These are phyloP conservation scores for Zosterops japonicus DNA, from an alignment of 2,113 vertebrate species.

Conservation along the genomic window DNA sequence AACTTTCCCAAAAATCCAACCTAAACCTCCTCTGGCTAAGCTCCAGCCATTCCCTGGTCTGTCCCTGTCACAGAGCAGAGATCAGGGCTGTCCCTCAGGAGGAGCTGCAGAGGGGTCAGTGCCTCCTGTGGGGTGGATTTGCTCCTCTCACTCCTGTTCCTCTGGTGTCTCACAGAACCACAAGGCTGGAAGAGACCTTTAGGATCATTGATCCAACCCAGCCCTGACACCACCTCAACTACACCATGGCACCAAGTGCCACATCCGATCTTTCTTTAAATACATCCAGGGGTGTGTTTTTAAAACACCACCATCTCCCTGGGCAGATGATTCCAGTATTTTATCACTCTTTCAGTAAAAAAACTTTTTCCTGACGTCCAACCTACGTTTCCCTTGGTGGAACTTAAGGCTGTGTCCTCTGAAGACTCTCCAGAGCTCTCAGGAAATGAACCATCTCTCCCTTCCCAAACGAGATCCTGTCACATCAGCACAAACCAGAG, in stretches of 20 bases:
- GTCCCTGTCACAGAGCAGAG: neutral
- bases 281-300: neutral
- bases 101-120: neutral
- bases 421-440: neutral
- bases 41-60: neutral
- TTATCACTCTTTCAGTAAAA: neutral
- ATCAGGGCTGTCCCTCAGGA: neutral
- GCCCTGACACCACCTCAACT: neutral
- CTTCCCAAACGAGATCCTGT: accelerated
- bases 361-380: neutral
- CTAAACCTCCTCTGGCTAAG: accelerated
- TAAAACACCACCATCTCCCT: neutral
- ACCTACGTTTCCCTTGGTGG: neutral
- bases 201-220: neutral
- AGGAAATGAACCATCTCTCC: neutral
- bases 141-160: neutral
- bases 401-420: neutral
- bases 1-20: neutral
- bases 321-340: neutral
- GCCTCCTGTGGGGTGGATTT: neutral
- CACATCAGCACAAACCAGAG: accelerated
- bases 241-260: neutral
- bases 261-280: neutral
- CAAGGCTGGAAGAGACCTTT: neutral
- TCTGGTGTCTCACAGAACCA: neutral